A percentile compares a stretch with the other conserved stretches of the same genome.
phyloP scores from a whole-genome alignment of 2,113 vertebrate species.

The Tringa solitaria region DNA sequence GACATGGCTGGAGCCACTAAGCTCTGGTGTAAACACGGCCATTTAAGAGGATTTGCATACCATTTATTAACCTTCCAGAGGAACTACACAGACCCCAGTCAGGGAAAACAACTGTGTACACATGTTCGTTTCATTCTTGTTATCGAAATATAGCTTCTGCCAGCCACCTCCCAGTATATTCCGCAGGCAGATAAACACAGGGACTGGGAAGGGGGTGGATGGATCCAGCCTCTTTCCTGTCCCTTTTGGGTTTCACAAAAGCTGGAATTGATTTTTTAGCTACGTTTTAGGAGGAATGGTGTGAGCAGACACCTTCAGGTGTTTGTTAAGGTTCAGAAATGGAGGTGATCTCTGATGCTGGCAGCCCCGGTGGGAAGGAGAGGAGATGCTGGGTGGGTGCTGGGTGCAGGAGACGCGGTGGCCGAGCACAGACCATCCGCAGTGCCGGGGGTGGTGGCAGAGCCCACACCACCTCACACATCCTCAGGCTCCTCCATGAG shows the following conservation, averaged over 20 bases:
- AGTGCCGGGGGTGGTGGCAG: background rate
- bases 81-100: conserved; percentile 35
- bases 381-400: background rate
- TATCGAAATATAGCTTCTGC: background rate
- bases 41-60: conserved; percentile 69
- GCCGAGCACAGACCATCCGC: background rate
- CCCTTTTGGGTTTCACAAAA: background rate
- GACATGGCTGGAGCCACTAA: conserved; percentile 55
- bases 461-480: background rate
- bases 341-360: fast-evolving
- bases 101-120: conserved; percentile 54
- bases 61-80: conserved; percentile 56
- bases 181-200: background rate
- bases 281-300: background rate
- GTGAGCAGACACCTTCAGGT: background rate
- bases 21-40: conserved; percentile 62
- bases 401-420: background rate
- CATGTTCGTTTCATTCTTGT: conserved; percentile 9
- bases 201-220: background rate
- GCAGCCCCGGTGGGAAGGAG: fast-evolving
- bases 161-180: background rate
- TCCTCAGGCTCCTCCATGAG: background rate
- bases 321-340: background rate
- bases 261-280: background rate
- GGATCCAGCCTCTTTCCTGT: background rate